Evolutionary conservation across 37 sponge, comb jelly and placozoan species (phyloP), one percentile per base, ranked within the genome.

Genomic region (Cliona cf. orientalis): DNA sequence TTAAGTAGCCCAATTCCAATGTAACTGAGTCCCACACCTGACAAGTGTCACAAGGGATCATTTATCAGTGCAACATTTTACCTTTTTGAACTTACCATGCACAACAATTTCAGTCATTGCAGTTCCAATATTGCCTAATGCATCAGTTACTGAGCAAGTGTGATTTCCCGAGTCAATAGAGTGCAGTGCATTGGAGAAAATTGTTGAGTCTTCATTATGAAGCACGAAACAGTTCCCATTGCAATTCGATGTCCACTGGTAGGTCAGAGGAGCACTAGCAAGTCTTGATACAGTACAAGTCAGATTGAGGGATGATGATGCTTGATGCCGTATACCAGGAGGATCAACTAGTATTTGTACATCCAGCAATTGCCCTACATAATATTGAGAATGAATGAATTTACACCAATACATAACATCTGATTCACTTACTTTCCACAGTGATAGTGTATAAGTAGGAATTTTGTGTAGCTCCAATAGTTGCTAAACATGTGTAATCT

Each of bases 101-200:
- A 67, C 37, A 33, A 3, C 37, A 33, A 67, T 67, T 36, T 35
- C 39, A 67, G 17, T 36, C 19, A 40, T 36, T 32, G 55, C 73
- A 72, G 14, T 72, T 72, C 73, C 73, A 72, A 4, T 46, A 29
- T 28, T 29, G 26, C 73, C 73, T 26, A 46, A 29, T 28, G 21
- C 26, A 36, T 72, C 73, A 35, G 73, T 72, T 5, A 72, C 73
- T 46, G 73, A 34, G 28, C 73, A 72, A 36, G 73, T 72, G 56
- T 72, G 73, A 34, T 25, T 72, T 25, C 73, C 73, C 46, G 49
- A 45, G 34, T 72, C 73, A 46, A 46, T 49, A 28, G 73, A 72
- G 12, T 46, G 73, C 5, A 72, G 73, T 19, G 35, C 26, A 46
- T 12, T 32, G 21, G 6, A 32, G 1, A 6, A 37, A 6, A 67